A percentile compares a stretch with the other conserved stretches of the same genome.
These are phyloP conservation scores for Agrotis ipsilon DNA, from an alignment of 2,888 invertebrate genomes.

Conservation along the genomic window DNA sequence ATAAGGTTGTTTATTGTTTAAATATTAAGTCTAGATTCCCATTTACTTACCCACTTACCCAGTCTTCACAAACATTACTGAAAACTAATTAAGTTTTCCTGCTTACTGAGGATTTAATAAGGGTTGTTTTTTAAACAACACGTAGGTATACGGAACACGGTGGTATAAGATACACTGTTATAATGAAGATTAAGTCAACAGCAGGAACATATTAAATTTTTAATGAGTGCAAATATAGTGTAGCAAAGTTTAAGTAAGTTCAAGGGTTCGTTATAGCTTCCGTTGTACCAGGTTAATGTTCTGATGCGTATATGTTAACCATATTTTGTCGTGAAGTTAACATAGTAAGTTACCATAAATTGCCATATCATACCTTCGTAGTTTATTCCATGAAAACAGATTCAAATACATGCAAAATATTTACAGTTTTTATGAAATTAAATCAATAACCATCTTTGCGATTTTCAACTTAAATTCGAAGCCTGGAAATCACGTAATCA, in stretches of 20 bases:
- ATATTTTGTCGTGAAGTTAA: no score
- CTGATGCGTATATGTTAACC: background rate
- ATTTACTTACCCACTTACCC: background rate
- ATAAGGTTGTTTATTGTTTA: background rate
- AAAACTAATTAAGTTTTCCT: slow-evolving; percentile 33
- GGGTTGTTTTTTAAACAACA: slow-evolving; percentile 33
- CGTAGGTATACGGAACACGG: slow-evolving; percentile 16
- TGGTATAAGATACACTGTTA: slow-evolving; percentile 16
- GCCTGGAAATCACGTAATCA: no score
- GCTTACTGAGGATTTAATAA: slow-evolving; percentile 9
- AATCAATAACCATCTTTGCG: no score
- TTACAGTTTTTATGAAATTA: no score
- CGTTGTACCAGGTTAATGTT: background rate
- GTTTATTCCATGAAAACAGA: no score
- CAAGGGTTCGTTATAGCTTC: slow-evolving; percentile 10
- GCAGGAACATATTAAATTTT: slow-evolving; percentile 25
- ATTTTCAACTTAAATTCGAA: no score
- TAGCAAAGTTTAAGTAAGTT: slow-evolving; percentile 9
- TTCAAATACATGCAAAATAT: no score
- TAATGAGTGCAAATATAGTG: slow-evolving; percentile 41
- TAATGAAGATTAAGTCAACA: slow-evolving; percentile 39
- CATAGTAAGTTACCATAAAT: no score
- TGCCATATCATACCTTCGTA: no score
- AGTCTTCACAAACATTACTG: slow-evolving; percentile 6
- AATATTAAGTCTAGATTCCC: background rate